These are phyloP conservation scores for Ceratina australensis DNA, from an alignment of 1,140 invertebrate species.

Conservation along the genomic window DNA sequence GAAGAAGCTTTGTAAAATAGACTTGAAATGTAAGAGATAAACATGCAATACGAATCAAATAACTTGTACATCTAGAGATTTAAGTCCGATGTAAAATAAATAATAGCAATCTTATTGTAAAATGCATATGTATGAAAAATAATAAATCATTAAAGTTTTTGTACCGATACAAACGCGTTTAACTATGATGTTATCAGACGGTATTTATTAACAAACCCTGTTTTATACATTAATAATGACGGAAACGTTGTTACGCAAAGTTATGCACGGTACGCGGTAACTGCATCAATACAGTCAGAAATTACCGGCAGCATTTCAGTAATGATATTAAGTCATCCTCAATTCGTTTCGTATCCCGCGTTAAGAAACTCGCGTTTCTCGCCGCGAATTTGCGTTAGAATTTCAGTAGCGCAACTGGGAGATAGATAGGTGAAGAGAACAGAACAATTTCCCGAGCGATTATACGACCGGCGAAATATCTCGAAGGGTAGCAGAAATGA, in stretches of 20 bases:
- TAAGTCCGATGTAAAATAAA: background rate
- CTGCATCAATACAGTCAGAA: background rate
- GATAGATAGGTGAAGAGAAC: constrained; percentile 17
- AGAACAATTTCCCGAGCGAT: constrained; percentile 11
- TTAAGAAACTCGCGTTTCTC: constrained; percentile 17
- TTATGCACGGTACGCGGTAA: too few species aligned
- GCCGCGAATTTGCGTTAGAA: constrained; percentile 50
- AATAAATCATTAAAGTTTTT: too few species aligned
- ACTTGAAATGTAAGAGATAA: background rate
- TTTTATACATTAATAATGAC: background rate
- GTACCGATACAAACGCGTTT: too few species aligned
- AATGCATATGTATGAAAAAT: too few species aligned
- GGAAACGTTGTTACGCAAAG: background rate
- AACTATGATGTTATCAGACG: background rate
- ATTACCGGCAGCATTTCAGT: background rate
- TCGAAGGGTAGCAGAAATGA: background rate
- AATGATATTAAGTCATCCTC: constrained; percentile 1
- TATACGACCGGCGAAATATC: background rate
- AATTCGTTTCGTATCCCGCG: background rate
- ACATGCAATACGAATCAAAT: too few species aligned
- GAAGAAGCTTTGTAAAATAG: background rate
- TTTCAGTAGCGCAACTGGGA: background rate
- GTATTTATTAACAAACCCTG: background rate
- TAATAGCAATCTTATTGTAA: background rate
- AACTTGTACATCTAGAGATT: too few species aligned